These are phyloP conservation scores for Pelmatolapia mariae DNA, from an alignment of 2,113 vertebrate species.

Conservation along the genomic window DNA sequence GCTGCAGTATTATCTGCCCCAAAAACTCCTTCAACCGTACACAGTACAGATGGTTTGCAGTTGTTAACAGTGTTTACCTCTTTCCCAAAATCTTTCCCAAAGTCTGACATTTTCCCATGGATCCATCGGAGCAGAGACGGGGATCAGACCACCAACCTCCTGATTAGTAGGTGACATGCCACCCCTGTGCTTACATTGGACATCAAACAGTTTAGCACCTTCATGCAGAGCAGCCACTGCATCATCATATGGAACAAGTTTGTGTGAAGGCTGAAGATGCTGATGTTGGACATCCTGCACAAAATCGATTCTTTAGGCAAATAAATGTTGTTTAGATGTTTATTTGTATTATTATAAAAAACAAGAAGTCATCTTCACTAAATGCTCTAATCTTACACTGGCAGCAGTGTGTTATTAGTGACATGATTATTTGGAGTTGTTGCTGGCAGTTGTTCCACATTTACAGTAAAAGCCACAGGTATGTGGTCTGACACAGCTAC, in stretches of 20 bases:
- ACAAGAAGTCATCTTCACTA: neutral
- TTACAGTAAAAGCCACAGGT: neutral
- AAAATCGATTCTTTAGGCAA: neutral
- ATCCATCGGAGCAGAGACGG: neutral
- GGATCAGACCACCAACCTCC: neutral
- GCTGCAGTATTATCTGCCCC: neutral
- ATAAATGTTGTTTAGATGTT: neutral
- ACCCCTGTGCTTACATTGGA: neutral
- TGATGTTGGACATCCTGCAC: neutral
- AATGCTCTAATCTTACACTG: neutral
- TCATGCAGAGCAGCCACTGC: neutral
- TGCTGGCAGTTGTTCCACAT: neutral
- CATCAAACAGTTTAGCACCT: neutral
- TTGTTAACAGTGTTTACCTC: neutral
- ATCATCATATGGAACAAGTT: neutral
- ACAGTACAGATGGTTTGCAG: neutral
- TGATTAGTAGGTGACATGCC: neutral
- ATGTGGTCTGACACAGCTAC: neutral
- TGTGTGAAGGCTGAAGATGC: neutral
- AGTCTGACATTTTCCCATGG: neutral
- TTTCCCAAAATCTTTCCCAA: neutral
- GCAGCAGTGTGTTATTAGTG: neutral
- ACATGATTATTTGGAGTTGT: neutral
- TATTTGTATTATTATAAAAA: neutral
- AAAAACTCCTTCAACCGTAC: neutral